Evolutionary conservation across 1,140 invertebrate genomes (phyloP), one percentile per base, ranked within the genome.

Genomic region (Pissodes strobi): DNA sequence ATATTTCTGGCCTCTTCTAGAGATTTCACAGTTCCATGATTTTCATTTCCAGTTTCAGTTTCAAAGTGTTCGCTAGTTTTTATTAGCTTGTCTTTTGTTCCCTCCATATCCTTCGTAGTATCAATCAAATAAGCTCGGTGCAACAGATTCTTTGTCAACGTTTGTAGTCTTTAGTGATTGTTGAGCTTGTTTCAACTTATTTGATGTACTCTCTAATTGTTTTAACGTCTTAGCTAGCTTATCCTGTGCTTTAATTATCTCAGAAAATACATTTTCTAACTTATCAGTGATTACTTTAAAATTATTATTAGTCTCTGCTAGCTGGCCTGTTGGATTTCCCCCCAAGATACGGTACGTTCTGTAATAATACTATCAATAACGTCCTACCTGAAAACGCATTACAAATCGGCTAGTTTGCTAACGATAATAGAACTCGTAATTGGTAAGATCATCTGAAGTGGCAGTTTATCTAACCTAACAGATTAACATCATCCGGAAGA

Each of bases 401-500:
- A n/a, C n/a, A n/a, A 13, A 37, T 37, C 13, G 30, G 13, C 30
- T n/a, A n/a, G 30, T 37, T 37, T 37, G 30, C 30, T 37, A 37
- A 37, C n/a, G n/a, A n/a, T n/a, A n/a, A 41, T 41, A 41, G 38
- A 18, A 18, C n/a, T 18, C 9, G 13, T 41, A 41, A 41, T 41
- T 41, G 38, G 9, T 15, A 41, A 41, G 38, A 41, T 41, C 38
- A 41, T 41, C 13, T 41, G 13, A 6, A 41, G n/a, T 6, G n/a
- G 38, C 38, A 41, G 15, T 41, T 41, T 41, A 41, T 41, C 38
- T 13, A 15, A 41, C 38, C 38, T 13, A 15, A 41, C 38, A 41
- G 38, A 18, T 41, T 41, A 41, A 41, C 17, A 15, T 10, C 15
- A 18, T 18, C 38, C 5, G 38, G 38, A 41, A 41, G 38, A n/a